Conservation (phyloP, 2,113 vertebrate genomes). For the Thoracochromis brauschi region DNA sequence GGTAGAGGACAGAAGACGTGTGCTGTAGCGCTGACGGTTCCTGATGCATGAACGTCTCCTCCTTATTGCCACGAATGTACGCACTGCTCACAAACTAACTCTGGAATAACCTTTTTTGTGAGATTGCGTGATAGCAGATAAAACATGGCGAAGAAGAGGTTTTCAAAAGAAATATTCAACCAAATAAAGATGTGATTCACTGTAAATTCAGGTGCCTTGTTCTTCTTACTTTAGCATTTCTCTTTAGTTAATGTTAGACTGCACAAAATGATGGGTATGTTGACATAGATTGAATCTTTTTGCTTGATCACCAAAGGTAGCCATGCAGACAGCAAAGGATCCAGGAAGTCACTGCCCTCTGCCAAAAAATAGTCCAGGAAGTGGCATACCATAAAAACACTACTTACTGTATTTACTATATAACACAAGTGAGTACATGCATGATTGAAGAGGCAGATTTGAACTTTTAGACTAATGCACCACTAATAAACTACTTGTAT, state of each 20-base stretch:
- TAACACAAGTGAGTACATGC: background rate
- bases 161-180: background rate
- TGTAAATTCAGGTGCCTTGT: background rate
- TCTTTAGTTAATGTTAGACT: background rate
- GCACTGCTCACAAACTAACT: background rate
- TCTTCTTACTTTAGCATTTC: background rate
- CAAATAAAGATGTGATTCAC: background rate
- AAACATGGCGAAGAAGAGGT: background rate
- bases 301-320: background rate
- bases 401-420: background rate
- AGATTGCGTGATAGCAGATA: background rate
- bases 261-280: background rate
- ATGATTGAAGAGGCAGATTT: background rate
- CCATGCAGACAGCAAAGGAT: background rate
- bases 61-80: background rate
- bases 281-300: background rate
- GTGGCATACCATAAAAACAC: background rate
- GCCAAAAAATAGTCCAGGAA: background rate
- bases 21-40: background rate
- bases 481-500: background rate
- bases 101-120: constrained; percentile 7
- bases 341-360: background rate
- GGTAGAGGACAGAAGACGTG: background rate
- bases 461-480: background rate
- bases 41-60: background rate